phyloP scores from a whole-genome alignment of 2,797 vertebrate species.

The Tangara arthus region DNA sequence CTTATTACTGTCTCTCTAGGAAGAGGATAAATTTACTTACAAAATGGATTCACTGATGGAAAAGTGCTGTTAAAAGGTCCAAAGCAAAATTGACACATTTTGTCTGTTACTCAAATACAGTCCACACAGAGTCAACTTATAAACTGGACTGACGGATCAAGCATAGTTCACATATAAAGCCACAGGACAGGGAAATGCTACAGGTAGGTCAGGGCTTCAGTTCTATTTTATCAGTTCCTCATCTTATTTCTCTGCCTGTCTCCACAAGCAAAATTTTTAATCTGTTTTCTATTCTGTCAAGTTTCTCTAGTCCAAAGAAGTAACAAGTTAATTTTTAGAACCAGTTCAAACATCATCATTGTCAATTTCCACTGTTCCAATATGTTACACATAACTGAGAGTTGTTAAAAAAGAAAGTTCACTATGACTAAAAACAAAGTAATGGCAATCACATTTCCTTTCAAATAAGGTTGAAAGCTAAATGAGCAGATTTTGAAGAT shows the following conservation, averaged over 20 bases:
- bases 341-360: neutral
- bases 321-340: neutral
- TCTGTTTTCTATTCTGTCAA: neutral
- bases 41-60: neutral
- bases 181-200: neutral
- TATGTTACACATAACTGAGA: accelerated
- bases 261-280: neutral
- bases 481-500: neutral
- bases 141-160: neutral
- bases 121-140: neutral
- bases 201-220: neutral
- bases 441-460: neutral
- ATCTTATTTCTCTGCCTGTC: neutral
- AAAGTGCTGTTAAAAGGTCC: neutral
- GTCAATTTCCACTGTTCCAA: neutral
- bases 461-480: neutral
- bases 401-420: neutral
- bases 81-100: neutral
- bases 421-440: neutral
- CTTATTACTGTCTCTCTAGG: neutral
- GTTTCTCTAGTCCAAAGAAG: neutral
- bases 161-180: neutral
- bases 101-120: neutral
- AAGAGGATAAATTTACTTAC: neutral
- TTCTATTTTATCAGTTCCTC: neutral